A percentile compares a stretch with the other conserved stretches of the same genome.
phyloP scores from a whole-genome alignment of 2,888 invertebrate genomes.

The Philopedon plagiatum region DNA sequence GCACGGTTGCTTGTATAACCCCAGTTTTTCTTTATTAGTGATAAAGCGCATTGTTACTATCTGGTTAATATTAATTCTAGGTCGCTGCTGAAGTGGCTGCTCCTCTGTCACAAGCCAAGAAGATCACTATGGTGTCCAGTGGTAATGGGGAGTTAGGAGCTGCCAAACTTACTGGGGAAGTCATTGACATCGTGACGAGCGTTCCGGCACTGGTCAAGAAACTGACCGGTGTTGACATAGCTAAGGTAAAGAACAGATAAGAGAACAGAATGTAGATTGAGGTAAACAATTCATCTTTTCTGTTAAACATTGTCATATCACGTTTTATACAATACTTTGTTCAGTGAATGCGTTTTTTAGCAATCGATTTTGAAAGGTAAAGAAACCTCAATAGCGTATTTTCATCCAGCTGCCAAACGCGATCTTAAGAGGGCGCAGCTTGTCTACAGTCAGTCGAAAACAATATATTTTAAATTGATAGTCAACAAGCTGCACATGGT shows the following conservation, averaged over 20 bases:
- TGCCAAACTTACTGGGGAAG: slow-evolving; percentile 94
- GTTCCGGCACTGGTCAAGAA: slow-evolving; percentile 93
- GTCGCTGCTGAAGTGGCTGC: slow-evolving; percentile 97
- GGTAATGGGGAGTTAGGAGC: slow-evolving; percentile 94
- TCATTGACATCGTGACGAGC: slow-evolving; percentile 91
- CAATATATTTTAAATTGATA: too few species aligned
- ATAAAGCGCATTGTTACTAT: too few species aligned
- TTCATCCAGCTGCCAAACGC: too few species aligned
- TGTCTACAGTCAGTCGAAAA: too few species aligned
- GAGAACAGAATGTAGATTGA: neutral
- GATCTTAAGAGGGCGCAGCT: too few species aligned
- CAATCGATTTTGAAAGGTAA: too few species aligned
- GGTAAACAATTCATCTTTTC: neutral
- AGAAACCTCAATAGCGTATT: too few species aligned
- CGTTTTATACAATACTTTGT: neutral
- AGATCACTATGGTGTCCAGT: slow-evolving; percentile 96
- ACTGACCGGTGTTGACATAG: slow-evolving; percentile 95
- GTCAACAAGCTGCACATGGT: too few species aligned
- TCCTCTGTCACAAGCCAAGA: slow-evolving; percentile 93
- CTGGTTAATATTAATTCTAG: slow-evolving; percentile 68
- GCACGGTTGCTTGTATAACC: too few species aligned
- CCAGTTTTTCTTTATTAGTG: too few species aligned
- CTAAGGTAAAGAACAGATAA: slow-evolving; percentile 75
- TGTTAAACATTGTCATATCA: neutral
- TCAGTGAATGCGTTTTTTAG: too few species aligned